Conservation (phyloP, 2,797 vertebrate species). For the Manis javanica region DNA sequence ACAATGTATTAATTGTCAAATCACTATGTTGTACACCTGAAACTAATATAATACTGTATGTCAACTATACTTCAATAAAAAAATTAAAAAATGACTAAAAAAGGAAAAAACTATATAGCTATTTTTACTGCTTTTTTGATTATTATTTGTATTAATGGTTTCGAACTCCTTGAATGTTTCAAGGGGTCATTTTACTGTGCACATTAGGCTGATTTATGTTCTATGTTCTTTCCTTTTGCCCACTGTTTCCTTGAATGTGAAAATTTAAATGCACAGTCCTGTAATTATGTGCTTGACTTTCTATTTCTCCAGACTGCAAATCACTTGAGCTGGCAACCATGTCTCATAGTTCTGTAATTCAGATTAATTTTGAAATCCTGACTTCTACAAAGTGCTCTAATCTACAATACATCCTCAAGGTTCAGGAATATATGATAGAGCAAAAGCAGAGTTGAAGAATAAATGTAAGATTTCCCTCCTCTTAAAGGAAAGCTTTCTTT, state of each 20-base stretch:
- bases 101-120: neutral
- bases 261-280: conserved; percentile 30
- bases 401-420: neutral
- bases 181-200: neutral
- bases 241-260: neutral
- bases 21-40: too few relatives aligned
- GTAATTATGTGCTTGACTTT: neutral
- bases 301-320: neutral
- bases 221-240: neutral
- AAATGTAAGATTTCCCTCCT: neutral
- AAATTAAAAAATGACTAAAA: too few relatives aligned
- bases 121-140: neutral
- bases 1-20: too few relatives aligned
- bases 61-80: too few relatives aligned
- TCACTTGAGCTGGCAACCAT: neutral
- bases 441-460: neutral
- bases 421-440: neutral
- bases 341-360: neutral
- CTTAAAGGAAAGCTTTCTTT: neutral
- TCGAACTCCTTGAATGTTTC: neutral
- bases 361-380: neutral
- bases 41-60: too few relatives aligned
- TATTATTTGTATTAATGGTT: neutral
- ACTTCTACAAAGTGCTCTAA: neutral
- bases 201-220: neutral